These are phyloP conservation scores for Congeria kusceri DNA, from an alignment of 2,888 invertebrate genomes.

Conservation along the genomic window DNA sequence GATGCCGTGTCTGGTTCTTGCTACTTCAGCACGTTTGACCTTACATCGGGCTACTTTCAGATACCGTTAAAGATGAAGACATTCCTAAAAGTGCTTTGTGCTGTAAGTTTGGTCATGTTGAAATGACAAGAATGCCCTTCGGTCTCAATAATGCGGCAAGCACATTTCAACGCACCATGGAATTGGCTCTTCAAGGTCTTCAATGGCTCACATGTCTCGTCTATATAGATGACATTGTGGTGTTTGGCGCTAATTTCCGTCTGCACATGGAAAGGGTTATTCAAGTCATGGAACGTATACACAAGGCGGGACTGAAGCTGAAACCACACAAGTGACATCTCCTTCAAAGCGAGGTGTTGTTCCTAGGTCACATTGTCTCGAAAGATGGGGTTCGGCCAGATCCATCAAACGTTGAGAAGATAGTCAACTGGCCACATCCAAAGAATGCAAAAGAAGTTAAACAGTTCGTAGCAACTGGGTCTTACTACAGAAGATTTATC, in stretches of 20 bases:
- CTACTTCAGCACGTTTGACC: slow-evolving; percentile 1
- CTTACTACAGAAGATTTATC: slow-evolving; percentile 22
- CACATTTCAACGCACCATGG: slow-evolving; percentile 17
- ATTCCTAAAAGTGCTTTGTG: slow-evolving; percentile 5
- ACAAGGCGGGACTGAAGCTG: slow-evolving; percentile 23
- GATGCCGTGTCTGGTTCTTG: neutral
- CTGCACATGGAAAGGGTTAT: slow-evolving; percentile 17
- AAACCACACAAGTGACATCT: slow-evolving; percentile 20
- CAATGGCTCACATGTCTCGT: slow-evolving; percentile 30
- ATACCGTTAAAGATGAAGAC: slow-evolving; percentile 8
- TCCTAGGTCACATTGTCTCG: slow-evolving; percentile 37
- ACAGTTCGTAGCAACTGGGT: slow-evolving; percentile 27
- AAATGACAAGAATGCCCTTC: slow-evolving; percentile 8
- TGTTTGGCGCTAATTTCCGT: slow-evolving; percentile 10
- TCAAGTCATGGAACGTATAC: slow-evolving; percentile 11
- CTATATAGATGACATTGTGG: slow-evolving; percentile 35
- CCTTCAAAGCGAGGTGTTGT: slow-evolving; percentile 23
- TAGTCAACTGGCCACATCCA: slow-evolving; percentile 17
- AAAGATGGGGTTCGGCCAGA: slow-evolving; percentile 17
- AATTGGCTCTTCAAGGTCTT: slow-evolving; percentile 10
- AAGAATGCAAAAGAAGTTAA: slow-evolving; percentile 13
- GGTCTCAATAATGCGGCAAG: neutral
- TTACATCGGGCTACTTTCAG: slow-evolving; percentile 4
- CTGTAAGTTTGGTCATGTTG: slow-evolving; percentile 14
- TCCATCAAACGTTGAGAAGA: slow-evolving; percentile 25